These are phyloP conservation scores for Danio tinwini DNA, from an alignment of 2,797 vertebrate genomes.

Conservation along the genomic window DNA sequence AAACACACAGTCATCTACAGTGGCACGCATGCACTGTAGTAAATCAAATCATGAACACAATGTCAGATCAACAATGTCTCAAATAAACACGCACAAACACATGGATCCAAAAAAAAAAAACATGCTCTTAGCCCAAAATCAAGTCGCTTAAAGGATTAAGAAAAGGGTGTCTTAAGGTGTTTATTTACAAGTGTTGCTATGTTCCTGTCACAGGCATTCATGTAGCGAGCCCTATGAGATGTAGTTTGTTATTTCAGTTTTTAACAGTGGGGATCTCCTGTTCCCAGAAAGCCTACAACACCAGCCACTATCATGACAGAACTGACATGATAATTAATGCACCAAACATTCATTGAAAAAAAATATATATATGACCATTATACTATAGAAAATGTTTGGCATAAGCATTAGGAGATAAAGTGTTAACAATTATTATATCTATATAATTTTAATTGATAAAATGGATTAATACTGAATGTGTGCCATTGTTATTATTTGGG, in stretches of 20 bases:
- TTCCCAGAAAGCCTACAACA: constrained; percentile 5
- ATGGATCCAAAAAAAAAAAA: not conserved
- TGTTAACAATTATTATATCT: too few species aligned
- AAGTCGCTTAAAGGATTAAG: not conserved
- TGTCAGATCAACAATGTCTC: constrained; percentile 41
- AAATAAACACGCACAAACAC: constrained; percentile 3
- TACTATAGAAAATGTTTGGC: not conserved
- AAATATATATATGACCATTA: not conserved
- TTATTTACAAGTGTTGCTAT: not conserved
- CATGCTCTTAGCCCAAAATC: not conserved
- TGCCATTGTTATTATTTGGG: too few species aligned
- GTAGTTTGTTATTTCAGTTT: too few species aligned
- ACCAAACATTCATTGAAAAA: constrained; percentile 40
- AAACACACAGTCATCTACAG: constrained; percentile 43
- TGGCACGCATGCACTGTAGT: constrained; percentile 28
- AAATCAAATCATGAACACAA: constrained; percentile 56
- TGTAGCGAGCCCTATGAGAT: not conserved
- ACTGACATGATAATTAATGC: constrained; percentile 27
- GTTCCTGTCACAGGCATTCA: not conserved
- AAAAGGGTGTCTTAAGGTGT: not conserved
- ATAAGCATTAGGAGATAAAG: not conserved
- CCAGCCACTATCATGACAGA: constrained; percentile 17
- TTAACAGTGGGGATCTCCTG: not conserved
- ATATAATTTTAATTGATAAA: too few species aligned
- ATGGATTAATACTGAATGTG: too few species aligned